Evolutionary conservation across 2,797 vertebrate species (phyloP).

Genomic region (Atherinosoma microstoma): DNA sequence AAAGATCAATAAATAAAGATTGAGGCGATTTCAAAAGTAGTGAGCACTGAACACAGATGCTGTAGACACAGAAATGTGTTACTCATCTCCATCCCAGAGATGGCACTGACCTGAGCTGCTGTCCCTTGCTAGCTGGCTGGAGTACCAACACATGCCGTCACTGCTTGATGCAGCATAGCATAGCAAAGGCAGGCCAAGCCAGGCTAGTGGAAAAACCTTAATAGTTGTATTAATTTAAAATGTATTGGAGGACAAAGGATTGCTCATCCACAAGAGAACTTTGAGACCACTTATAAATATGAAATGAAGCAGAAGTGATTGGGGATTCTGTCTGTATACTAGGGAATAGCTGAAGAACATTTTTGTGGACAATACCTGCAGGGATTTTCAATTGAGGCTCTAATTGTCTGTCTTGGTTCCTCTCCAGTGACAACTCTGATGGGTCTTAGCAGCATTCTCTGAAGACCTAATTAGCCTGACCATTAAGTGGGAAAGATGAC

Average conservation of each 20-base stretch:
- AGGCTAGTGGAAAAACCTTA: too few relatives aligned
- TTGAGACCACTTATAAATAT: conserved; percentile 34
- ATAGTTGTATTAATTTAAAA: neutral
- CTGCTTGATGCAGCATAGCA: too few relatives aligned
- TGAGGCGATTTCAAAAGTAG: too few relatives aligned
- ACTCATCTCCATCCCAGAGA: too few relatives aligned
- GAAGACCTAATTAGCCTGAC: conserved; percentile 72
- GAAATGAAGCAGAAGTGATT: conserved; percentile 29
- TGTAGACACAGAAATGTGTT: too few relatives aligned
- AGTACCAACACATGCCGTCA: too few relatives aligned
- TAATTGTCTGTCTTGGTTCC: conserved; percentile 66
- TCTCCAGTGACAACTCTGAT: conserved; percentile 60
- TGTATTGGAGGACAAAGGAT: neutral
- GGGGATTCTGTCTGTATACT: conserved; percentile 1
- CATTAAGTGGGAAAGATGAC: conserved; percentile 57
- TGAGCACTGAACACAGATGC: too few relatives aligned
- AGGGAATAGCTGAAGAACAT: conserved; percentile 41
- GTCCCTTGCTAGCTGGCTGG: too few relatives aligned
- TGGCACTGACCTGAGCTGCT: too few relatives aligned
- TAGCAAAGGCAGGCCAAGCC: too few relatives aligned
- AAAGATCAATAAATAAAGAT: too few relatives aligned
- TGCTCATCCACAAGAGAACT: neutral
- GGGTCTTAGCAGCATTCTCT: conserved; percentile 63
- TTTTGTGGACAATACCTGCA: conserved; percentile 60
- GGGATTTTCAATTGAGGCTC: conserved; percentile 51